Conservation (phyloP, 2,113 vertebrate genomes). For the Apodemus sylvaticus region DNA sequence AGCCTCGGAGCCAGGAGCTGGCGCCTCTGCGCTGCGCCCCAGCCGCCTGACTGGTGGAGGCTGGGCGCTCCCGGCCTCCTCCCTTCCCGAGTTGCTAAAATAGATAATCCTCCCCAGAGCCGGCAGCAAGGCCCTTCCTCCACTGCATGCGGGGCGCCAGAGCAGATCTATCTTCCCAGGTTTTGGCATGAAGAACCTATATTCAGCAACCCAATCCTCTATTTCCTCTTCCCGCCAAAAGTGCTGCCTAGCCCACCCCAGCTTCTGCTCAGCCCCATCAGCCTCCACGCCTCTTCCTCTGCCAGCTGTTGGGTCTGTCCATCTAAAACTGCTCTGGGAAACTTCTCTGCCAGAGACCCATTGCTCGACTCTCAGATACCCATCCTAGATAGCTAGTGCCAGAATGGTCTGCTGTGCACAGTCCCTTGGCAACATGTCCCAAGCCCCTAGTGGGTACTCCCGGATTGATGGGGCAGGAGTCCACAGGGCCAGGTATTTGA, state of each 20-base stretch:
- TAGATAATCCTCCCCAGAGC: slow-evolving; percentile 75
- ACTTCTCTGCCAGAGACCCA: background rate
- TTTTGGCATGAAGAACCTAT: background rate
- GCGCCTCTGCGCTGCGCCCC: background rate
- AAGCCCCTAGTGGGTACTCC: background rate
- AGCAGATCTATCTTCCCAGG: background rate
- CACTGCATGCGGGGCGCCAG: background rate
- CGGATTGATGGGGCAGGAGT: background rate
- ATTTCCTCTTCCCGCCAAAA: background rate
- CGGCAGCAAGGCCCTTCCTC: slow-evolving; percentile 36
- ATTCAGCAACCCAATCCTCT: too few relatives aligned
- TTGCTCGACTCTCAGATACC: background rate
- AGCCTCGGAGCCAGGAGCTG: slow-evolving; percentile 27
- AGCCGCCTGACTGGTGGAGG: slow-evolving; percentile 42
- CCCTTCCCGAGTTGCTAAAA: slow-evolving; percentile 73
- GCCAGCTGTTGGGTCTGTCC: background rate
- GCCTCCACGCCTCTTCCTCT: background rate
- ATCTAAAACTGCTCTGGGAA: background rate
- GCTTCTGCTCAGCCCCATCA: background rate
- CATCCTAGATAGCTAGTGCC: background rate
- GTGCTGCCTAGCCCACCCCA: background rate
- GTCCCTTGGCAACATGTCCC: background rate
- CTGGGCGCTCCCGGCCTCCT: slow-evolving; percentile 65
- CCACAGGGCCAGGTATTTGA: background rate
- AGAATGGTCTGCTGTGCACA: background rate